Evolutionary conservation across 2,113 vertebrate genomes (phyloP).

Genomic region (Thalassarche chlororhynchos): DNA sequence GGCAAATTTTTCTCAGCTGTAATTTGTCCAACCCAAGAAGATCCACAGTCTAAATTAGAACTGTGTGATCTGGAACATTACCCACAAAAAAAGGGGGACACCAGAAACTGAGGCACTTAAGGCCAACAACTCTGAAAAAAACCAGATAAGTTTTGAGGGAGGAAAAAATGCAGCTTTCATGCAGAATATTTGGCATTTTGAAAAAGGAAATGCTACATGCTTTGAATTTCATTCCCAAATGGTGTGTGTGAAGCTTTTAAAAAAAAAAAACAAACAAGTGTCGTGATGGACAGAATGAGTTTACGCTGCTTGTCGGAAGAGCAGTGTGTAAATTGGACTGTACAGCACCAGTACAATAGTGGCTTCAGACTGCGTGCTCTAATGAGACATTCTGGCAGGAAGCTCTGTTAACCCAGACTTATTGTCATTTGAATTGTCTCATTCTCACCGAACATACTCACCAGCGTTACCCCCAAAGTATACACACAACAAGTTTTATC

Average conservation of each 20-base stretch:
- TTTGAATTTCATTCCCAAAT: slow-evolving; percentile 49
- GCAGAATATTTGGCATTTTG: not conserved
- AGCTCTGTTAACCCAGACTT: not conserved
- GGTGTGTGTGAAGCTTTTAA: not conserved
- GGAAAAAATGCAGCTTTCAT: not conserved
- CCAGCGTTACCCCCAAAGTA: not conserved
- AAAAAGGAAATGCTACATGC: not conserved
- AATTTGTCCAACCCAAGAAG: slow-evolving; percentile 5
- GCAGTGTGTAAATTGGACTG: slow-evolving; percentile 65
- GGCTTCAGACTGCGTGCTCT: slow-evolving; percentile 25
- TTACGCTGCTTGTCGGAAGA: slow-evolving; percentile 57
- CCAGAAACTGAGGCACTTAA: not conserved
- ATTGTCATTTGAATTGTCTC: not conserved
- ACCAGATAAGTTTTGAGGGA: not conserved
- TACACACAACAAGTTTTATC: not conserved
- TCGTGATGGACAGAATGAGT: slow-evolving; percentile 64
- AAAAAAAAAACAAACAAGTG: not conserved
- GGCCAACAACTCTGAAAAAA: not conserved
- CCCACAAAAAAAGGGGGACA: not conserved
- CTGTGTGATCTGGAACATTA: not conserved
- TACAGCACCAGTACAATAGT: not conserved
- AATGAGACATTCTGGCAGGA: slow-evolving; percentile 57
- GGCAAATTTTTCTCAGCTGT: slow-evolving; percentile 16
- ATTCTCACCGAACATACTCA: not conserved
- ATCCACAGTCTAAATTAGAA: not conserved